These are phyloP conservation scores for Hypomecis punctinalis DNA, from an alignment of 2,888 invertebrate species.

Conservation along the genomic window DNA sequence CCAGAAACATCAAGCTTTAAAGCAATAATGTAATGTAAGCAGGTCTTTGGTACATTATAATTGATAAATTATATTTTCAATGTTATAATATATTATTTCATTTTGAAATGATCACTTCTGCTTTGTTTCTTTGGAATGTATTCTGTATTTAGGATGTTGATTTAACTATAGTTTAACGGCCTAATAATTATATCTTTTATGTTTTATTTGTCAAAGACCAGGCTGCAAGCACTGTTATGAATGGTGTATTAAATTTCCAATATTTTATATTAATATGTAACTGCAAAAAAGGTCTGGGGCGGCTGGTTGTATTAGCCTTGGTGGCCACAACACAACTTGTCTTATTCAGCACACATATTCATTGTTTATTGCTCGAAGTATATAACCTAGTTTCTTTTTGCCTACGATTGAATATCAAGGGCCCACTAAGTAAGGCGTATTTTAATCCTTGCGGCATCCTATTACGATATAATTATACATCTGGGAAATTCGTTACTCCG, in stretches of 20 bases:
- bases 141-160: slow-evolving; percentile 25
- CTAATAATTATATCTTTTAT: slow-evolving; percentile 25
- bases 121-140: slow-evolving; percentile 24
- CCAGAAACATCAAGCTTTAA: slow-evolving; percentile 29
- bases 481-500: too few species aligned
- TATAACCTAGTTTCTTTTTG: too few species aligned
- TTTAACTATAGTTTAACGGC: slow-evolving; percentile 24
- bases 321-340: background rate
- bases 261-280: background rate
- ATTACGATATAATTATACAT: too few species aligned
- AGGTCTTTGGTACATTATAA: slow-evolving; percentile 25
- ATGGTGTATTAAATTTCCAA: slow-evolving; percentile 10
- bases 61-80: slow-evolving; percentile 13
- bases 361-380: background rate
- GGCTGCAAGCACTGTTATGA: slow-evolving; percentile 14
- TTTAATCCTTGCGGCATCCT: too few species aligned
- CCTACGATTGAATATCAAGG: too few species aligned
- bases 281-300: slow-evolving; percentile 7
- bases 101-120: slow-evolving; percentile 16
- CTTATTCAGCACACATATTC: background rate
- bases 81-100: slow-evolving; percentile 22
- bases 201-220: slow-evolving; percentile 16
- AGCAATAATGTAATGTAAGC: slow-evolving; percentile 19
- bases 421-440: too few species aligned
- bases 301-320: background rate